Base-by-base conservation (phyloP, 1,140 invertebrate genomes). In the Brachionus manjavacas region DNA sequence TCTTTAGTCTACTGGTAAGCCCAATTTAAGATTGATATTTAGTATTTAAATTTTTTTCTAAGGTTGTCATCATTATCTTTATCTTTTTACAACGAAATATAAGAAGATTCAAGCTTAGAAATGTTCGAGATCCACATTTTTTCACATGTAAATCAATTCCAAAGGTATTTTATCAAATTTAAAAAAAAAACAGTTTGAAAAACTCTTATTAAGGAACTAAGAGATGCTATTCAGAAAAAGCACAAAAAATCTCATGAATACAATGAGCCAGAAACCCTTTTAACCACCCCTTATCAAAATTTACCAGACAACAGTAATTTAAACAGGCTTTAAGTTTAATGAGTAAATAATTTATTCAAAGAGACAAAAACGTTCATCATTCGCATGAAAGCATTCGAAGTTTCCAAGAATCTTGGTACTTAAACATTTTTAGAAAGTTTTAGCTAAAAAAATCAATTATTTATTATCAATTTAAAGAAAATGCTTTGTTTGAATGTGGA, bases 31-130 rank as follows among this genome's bases (percentile, higher is more conserved):
- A 1, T 4, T 35, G 2, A 39, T 35, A 70, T 35, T 35, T 70
- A 9, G 6, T 0, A 28, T 70, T 70, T 70, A 9, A 68, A n/a
- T 20, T 72, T 72, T 39, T 0, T 72, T 41, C 16, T 20, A 72
- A 72, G 68, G 41, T 76, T 49, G 72, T 76, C 7, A 76, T 76
- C 20, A 76, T 76, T 76, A 46, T 76, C 11, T 76, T 76, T n/a
- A 49, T 76, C 4, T 35, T 76, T 28, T 49, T 76, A 46, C 72
- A 76, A 31, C 16, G 72, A 46, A 76, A 76, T 23, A 76, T 76
- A 25, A 76, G 46, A 76, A 46, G 72, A 11, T 46, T 76, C 12
- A 76, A 76, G 4, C 20, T 76, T 11, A 49, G 72, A 76, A 76
- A 49, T 76, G 72, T 49, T 20, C 72, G 72, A 25, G 72, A 76